phyloP scores from a whole-genome alignment of 2,888 invertebrate genomes.

The Agrilus mali region DNA sequence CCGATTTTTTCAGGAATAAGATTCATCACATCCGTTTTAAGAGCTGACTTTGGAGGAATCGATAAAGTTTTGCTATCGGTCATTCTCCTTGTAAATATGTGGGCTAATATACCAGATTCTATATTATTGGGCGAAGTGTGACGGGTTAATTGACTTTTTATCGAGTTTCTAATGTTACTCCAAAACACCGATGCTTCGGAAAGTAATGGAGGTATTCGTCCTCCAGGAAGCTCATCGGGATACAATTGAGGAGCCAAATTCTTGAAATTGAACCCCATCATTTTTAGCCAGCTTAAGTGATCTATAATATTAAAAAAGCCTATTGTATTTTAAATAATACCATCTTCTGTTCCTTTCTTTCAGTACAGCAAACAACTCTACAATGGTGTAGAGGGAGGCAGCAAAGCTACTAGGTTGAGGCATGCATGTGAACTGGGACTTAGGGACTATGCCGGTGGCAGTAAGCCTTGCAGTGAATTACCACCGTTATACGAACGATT shows the following conservation, averaged over 20 bases:
- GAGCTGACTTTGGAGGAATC: constrained; percentile 65
- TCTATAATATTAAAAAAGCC: constrained; percentile 41
- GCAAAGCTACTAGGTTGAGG: no score
- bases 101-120: constrained; percentile 73
- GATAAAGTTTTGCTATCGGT: constrained; percentile 64
- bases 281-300: constrained; percentile 73
- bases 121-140: constrained; percentile 47
- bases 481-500: no score
- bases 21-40: constrained; percentile 67
- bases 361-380: neutral
- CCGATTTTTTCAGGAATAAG: constrained; percentile 64
- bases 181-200: constrained; percentile 44
- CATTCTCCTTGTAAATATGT: constrained; percentile 66
- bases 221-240: constrained; percentile 54
- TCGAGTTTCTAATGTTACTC: constrained; percentile 35
- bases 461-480: no score
- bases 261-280: constrained; percentile 74
- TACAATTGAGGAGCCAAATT: constrained; percentile 79
- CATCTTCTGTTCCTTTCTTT: no score
- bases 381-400: no score
- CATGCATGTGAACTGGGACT: no score
- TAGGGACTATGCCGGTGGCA: no score
- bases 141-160: constrained; percentile 39
- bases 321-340: constrained; percentile 3
- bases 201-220: constrained; percentile 53